Evolutionary conservation across 2,888 invertebrate species (phyloP).

Genomic region (Buathra laborator): DNA sequence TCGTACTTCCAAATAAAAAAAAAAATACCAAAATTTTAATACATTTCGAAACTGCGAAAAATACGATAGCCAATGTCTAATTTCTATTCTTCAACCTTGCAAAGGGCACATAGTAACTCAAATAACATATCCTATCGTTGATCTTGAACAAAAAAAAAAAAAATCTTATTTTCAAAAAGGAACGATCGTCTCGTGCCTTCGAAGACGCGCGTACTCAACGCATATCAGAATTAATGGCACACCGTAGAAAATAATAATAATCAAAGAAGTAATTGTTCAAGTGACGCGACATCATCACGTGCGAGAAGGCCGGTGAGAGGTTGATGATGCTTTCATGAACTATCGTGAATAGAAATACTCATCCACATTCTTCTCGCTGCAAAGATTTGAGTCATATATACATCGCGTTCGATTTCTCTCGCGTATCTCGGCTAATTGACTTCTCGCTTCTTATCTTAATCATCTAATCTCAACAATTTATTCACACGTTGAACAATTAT

Average conservation of each 20-base stretch:
- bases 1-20: not conserved
- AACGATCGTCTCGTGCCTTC: not conserved
- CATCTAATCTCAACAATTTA: constrained; percentile 30
- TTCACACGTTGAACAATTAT: not conserved
- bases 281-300: constrained; percentile 30
- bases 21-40: not conserved
- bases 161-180: not conserved
- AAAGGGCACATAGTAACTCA: not conserved
- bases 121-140: not conserved
- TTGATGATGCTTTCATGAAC: constrained; percentile 40
- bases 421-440: constrained; percentile 50
- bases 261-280: constrained; percentile 33
- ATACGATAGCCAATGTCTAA: not conserved
- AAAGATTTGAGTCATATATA: not conserved
- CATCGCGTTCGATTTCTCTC: constrained; percentile 47
- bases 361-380: constrained; percentile 30
- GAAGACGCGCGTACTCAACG: not conserved
- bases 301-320: constrained; percentile 29
- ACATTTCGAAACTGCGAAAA: not conserved
- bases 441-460: constrained; percentile 35
- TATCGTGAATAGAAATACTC: constrained; percentile 18
- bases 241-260: constrained; percentile 29
- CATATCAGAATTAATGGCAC: not conserved
- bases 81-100: not conserved
- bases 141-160: not conserved